A percentile compares a stretch with the other conserved stretches of the same genome.
Evolutionary conservation across 2,888 invertebrate genomes (phyloP).

Genomic region (Zhengitettix transpicula): DNA sequence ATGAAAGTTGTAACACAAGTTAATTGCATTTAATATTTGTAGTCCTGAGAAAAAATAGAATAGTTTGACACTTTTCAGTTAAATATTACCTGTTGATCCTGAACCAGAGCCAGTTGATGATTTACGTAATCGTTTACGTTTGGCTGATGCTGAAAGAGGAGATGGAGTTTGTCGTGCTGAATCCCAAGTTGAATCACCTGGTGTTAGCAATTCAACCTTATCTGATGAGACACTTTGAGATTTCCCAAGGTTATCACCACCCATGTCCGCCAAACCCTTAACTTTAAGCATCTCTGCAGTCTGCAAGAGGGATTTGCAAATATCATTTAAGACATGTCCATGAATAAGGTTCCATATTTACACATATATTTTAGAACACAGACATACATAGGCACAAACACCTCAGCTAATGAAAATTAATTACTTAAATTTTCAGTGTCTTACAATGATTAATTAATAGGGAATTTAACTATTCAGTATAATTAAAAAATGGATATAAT

Average conservation of each 20-base stretch:
- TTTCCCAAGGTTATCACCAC: conserved; percentile 33
- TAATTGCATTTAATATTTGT: too few relatives aligned
- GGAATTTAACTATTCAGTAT: too few relatives aligned
- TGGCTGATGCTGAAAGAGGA: conserved; percentile 42
- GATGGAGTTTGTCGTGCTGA: conserved; percentile 25
- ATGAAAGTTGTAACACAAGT: too few relatives aligned
- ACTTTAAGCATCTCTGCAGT: conserved; percentile 78
- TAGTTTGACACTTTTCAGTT: not conserved
- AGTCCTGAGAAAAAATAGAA: too few relatives aligned
- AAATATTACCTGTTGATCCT: conserved; percentile 26
- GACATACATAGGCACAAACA: too few relatives aligned
- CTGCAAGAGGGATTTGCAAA: conserved; percentile 33
- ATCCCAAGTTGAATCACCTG: conserved; percentile 39
- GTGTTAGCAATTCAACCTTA: conserved; percentile 32
- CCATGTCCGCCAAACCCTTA: conserved; percentile 73
- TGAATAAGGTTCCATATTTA: too few relatives aligned
- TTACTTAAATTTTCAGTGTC: too few relatives aligned
- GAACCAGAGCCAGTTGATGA: conserved; percentile 39
- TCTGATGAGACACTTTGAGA: conserved; percentile 42
- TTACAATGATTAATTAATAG: too few relatives aligned
- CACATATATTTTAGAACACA: too few relatives aligned
- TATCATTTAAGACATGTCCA: too few relatives aligned
- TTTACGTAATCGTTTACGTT: conserved; percentile 44
- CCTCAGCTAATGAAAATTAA: too few relatives aligned
- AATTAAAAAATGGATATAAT: too few relatives aligned